phyloP scores from a whole-genome alignment of 2,797 vertebrate species.

The Hoplostethus atlanticus region DNA sequence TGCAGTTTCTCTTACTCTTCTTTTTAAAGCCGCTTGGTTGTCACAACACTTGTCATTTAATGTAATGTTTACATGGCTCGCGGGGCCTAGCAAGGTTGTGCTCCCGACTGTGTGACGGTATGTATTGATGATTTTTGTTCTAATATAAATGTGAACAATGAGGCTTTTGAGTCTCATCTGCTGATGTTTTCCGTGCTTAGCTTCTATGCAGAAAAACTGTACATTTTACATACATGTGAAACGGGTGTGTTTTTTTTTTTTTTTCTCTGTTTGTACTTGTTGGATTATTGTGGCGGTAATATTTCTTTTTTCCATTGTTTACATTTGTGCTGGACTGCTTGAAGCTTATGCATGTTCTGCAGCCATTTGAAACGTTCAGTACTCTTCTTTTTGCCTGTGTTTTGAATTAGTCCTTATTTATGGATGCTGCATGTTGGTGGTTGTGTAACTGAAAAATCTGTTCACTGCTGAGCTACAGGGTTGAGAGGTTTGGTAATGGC shows the following conservation, averaged over 20 bases:
- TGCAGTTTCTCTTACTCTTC: conserved; percentile 71
- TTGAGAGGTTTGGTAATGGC: conserved; percentile 48
- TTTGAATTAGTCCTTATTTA: conserved; percentile 74
- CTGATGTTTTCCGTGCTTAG: conserved; percentile 64
- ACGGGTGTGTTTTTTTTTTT: conserved; percentile 70
- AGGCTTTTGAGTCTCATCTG: conserved; percentile 64
- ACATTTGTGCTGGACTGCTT: conserved; percentile 69
- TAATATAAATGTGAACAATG: conserved; percentile 69
- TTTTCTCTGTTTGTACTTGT: conserved; percentile 51
- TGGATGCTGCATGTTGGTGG: conserved; percentile 74
- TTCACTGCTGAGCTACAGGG: conserved; percentile 67
- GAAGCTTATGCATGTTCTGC: conserved; percentile 77
- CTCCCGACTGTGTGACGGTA: conserved; percentile 66
- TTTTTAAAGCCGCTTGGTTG: conserved; percentile 73
- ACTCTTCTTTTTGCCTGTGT: conserved; percentile 44
- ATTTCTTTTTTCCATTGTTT: conserved; percentile 75
- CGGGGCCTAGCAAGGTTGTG: conserved; percentile 59
- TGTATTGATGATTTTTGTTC: conserved; percentile 42
- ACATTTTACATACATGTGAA: conserved; percentile 71
- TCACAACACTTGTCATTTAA: conserved; percentile 79
- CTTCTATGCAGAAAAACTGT: conserved; percentile 78
- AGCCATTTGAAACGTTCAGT: conserved; percentile 56
- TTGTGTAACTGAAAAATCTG: conserved; percentile 54
- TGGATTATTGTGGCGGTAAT: conserved; percentile 67
- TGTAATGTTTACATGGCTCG: conserved; percentile 75